phyloP scores from a whole-genome alignment of 2,888 invertebrate genomes.

The Patella depressa region DNA sequence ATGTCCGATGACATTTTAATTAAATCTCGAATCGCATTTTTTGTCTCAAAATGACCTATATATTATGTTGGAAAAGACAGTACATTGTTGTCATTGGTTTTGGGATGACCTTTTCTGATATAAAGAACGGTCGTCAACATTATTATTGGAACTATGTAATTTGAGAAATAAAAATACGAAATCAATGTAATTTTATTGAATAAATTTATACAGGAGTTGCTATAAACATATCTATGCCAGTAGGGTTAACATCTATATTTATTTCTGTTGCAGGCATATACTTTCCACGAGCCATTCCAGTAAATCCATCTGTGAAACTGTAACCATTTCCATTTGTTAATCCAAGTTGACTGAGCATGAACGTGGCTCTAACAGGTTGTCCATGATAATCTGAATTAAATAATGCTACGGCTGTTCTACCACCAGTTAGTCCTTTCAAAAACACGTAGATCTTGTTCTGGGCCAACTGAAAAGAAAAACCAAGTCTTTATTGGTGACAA shows the following conservation, averaged over 20 bases:
- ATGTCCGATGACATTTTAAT: too few relatives aligned
- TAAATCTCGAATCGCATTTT: too few relatives aligned
- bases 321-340: constrained; percentile 38
- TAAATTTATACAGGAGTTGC: constrained; percentile 8
- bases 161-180: too few relatives aligned
- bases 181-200: too few relatives aligned
- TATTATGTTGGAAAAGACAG: too few relatives aligned
- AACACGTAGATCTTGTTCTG: constrained; percentile 80
- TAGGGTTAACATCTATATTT: constrained; percentile 16
- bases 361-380: constrained; percentile 36
- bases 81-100: too few relatives aligned
- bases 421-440: constrained; percentile 76
- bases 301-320: constrained; percentile 48
- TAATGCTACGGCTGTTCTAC: constrained; percentile 50
- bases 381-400: constrained; percentile 45
- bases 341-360: constrained; percentile 42
- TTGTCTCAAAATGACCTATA: too few relatives aligned
- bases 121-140: too few relatives aligned
- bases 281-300: constrained; percentile 37
- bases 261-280: constrained; percentile 36
- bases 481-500: too few relatives aligned
- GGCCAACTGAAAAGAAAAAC: too few relatives aligned
- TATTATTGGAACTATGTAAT: too few relatives aligned
- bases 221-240: constrained; percentile 23
- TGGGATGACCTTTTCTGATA: too few relatives aligned